Conservation (phyloP, 2,888 invertebrate species). For the Lacanobia wlatinum region DNA sequence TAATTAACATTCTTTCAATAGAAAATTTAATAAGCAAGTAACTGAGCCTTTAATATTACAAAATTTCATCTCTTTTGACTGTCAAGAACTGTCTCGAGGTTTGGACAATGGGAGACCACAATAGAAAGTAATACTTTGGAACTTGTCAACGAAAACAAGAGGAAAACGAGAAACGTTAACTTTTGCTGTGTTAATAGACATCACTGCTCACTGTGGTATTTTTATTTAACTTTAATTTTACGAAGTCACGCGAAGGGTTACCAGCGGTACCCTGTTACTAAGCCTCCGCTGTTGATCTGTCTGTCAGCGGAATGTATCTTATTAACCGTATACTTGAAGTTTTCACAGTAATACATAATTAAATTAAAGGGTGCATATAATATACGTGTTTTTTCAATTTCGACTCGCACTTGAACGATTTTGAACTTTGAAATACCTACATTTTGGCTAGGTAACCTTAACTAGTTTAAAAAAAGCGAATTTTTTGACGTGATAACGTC, state of each 20-base stretch:
- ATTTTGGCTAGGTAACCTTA: too few species aligned
- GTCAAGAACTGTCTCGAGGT: conserved; percentile 1
- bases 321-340: too few species aligned
- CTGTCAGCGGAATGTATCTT: too few species aligned
- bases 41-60: conserved; percentile 16
- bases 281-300: too few species aligned
- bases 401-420: background rate
- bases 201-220: background rate
- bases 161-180: conserved; percentile 2
- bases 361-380: too few species aligned
- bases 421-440: background rate
- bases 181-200: conserved; percentile 1
- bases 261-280: too few species aligned
- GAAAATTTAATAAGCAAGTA: conserved; percentile 23
- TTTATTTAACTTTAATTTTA: background rate
- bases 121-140: conserved; percentile 1
- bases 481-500: too few species aligned
- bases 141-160: conserved; percentile 1
- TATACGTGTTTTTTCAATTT: too few species aligned
- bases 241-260: too few species aligned
- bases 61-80: conserved; percentile 10
- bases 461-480: too few species aligned
- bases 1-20: conserved; percentile 27
- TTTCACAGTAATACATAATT: too few species aligned
- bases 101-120: conserved; percentile 4